These are phyloP conservation scores for Zoanthus sansibaricus DNA, from an alignment of 92 coral and sea anemone species.

Conservation along the genomic window DNA sequence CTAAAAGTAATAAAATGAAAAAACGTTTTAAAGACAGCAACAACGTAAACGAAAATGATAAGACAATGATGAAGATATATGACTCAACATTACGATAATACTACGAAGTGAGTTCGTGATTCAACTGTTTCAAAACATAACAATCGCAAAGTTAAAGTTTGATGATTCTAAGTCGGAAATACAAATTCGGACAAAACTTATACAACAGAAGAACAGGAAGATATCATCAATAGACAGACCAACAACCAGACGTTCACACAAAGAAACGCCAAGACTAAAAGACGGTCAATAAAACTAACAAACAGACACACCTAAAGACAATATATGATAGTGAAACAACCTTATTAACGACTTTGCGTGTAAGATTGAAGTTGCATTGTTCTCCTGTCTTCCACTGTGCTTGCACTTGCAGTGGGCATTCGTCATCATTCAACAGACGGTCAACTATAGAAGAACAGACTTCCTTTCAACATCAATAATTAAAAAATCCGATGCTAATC, in stretches of 20 bases:
- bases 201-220: too few relatives aligned
- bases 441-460: constrained; percentile 59
- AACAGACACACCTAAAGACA: background rate
- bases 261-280: background rate
- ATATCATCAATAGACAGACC: too few relatives aligned
- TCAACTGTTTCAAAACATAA: too few relatives aligned
- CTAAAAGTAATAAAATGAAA: background rate
- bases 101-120: too few relatives aligned
- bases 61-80: too few relatives aligned
- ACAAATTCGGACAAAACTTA: too few relatives aligned
- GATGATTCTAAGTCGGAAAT: too few relatives aligned
- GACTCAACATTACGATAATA: too few relatives aligned
- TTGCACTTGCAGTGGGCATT: constrained; percentile 82
- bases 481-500: background rate
- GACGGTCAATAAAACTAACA: background rate
- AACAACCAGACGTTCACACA: background rate
- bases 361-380: constrained; percentile 72
- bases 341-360: constrained; percentile 51
- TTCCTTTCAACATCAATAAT: background rate
- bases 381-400: constrained; percentile 80
- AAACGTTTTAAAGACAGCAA: too few relatives aligned
- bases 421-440: constrained; percentile 72
- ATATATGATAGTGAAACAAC: background rate
- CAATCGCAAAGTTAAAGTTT: too few relatives aligned
- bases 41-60: too few relatives aligned